These are phyloP conservation scores for Acanthurus leucopareius DNA, from an alignment of 2,797 vertebrate genomes.

Conservation along the genomic window DNA sequence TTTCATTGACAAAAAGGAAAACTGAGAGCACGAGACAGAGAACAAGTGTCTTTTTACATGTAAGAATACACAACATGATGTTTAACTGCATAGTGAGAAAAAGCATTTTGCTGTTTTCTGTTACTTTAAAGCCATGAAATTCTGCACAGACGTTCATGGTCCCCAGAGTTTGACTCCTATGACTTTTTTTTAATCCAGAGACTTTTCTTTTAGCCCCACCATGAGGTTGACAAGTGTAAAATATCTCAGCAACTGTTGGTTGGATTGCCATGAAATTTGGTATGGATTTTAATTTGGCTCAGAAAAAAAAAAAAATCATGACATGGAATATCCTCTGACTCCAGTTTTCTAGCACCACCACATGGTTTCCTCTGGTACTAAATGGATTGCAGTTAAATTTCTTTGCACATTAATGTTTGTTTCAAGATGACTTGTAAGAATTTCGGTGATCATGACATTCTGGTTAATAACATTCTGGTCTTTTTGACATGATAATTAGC, in stretches of 20 bases:
- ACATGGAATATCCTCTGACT: too few relatives aligned
- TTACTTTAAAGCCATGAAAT: neutral
- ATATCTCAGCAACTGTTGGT: neutral
- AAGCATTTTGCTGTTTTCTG: neutral
- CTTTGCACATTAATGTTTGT: too few relatives aligned
- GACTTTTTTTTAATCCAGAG: neutral
- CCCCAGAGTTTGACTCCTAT: neutral
- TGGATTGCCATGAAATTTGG: too few relatives aligned
- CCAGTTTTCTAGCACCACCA: too few relatives aligned
- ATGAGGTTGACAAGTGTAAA: neutral
- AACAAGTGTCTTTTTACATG: neutral
- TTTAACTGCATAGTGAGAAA: neutral
- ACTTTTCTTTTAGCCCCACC: neutral
- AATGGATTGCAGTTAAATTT: too few relatives aligned
- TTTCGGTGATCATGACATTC: too few relatives aligned
- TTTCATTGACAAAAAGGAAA: slow-evolving; percentile 15
- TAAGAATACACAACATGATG: neutral
- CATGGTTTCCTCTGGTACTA: too few relatives aligned
- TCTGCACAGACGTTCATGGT: neutral
- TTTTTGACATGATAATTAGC: too few relatives aligned
- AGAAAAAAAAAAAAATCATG: too few relatives aligned
- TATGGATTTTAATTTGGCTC: too few relatives aligned
- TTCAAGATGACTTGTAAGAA: too few relatives aligned
- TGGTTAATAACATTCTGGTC: too few relatives aligned
- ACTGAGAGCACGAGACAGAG: neutral